A percentile compares a stretch with the other conserved stretches of the same genome.
phyloP scores from a whole-genome alignment of 2,888 invertebrate genomes.

The Drosophila cognata region DNA sequence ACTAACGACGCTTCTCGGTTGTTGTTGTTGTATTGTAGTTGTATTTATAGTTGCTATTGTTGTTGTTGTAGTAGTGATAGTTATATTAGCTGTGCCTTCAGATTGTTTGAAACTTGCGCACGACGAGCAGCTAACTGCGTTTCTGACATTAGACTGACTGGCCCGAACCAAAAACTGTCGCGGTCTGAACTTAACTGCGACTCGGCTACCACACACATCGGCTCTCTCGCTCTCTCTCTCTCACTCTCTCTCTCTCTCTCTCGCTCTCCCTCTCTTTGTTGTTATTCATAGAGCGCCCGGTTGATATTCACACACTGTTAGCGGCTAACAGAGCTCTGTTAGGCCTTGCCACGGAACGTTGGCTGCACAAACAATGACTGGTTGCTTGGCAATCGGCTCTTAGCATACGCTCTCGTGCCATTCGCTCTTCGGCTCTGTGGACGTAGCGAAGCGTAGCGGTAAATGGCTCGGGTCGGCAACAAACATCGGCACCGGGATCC shows the following conservation, averaged over 20 bases:
- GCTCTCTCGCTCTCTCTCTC: slow-evolving; percentile 14
- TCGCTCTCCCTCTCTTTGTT: not conserved
- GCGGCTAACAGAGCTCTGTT: slow-evolving; percentile 49
- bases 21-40: slow-evolving; percentile 18
- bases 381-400: slow-evolving; percentile 54
- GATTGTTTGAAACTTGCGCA: slow-evolving; percentile 78
- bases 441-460: slow-evolving; percentile 66
- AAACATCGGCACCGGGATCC: slow-evolving; percentile 47
- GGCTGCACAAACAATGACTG: slow-evolving; percentile 64
- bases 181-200: slow-evolving; percentile 66
- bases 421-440: slow-evolving; percentile 48
- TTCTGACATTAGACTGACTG: slow-evolving; percentile 84
- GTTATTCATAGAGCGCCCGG: slow-evolving; percentile 20
- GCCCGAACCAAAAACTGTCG: slow-evolving; percentile 71
- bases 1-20: slow-evolving; percentile 51
- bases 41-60: slow-evolving; percentile 31
- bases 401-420: slow-evolving; percentile 41
- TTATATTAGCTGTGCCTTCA: slow-evolving; percentile 60
- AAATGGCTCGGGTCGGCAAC: slow-evolving; percentile 39
- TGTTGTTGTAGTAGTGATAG: slow-evolving; percentile 32
- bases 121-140: slow-evolving; percentile 84
- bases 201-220: slow-evolving; percentile 28
- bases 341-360: slow-evolving; percentile 33
- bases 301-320: slow-evolving; percentile 43
- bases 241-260: not conserved